phyloP scores from a whole-genome alignment of 2,888 invertebrate species.

The Dynastes hyllus region DNA sequence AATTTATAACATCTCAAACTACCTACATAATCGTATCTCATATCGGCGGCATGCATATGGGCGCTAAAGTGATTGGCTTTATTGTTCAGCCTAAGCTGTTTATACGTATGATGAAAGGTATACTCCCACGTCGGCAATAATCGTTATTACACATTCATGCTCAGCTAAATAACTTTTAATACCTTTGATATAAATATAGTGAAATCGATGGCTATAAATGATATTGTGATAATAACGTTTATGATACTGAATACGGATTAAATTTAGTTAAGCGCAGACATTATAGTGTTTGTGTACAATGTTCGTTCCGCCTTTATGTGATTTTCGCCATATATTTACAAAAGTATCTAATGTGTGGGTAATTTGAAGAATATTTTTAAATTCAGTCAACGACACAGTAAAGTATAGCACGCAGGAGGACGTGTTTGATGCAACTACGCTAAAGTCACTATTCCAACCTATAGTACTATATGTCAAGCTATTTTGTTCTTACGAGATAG shows the following conservation, averaged over 20 bases:
- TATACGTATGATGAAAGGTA: background rate
- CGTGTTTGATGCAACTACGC: too few species aligned
- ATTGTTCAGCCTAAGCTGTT: constrained; percentile 1
- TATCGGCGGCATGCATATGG: background rate
- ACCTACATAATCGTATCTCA: background rate
- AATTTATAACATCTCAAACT: background rate
- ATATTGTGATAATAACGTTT: constrained; percentile 2
- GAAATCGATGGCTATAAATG: background rate
- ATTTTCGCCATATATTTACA: too few species aligned
- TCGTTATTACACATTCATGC: constrained; percentile 2
- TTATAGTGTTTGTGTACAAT: background rate
- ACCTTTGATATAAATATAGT: background rate
- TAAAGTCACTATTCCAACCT: too few species aligned
- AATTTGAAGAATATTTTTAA: too few species aligned
- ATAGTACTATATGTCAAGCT: too few species aligned
- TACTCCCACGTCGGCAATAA: background rate
- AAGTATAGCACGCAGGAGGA: too few species aligned
- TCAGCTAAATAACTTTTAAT: constrained; percentile 2
- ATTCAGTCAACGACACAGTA: too few species aligned
- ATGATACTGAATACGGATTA: background rate
- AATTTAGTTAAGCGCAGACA: background rate
- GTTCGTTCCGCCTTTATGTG: too few species aligned
- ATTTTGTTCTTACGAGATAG: too few species aligned
- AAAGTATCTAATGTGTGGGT: too few species aligned
- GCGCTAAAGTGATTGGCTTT: background rate